Conservation (phyloP, 2,797 vertebrate genomes). For the Hoplostethus mediterraneus region DNA sequence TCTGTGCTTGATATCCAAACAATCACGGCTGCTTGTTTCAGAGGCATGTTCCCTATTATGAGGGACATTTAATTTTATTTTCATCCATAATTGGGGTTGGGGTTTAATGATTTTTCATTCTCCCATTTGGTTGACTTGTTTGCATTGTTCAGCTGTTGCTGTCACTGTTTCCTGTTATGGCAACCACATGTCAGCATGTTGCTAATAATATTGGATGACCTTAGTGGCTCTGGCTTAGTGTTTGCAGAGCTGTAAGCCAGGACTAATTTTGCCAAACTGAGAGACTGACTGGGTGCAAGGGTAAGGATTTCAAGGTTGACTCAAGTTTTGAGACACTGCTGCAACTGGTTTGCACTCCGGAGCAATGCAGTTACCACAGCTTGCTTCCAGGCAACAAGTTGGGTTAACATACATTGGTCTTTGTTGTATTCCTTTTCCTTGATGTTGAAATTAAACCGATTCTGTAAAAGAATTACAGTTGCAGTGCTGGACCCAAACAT, state of each 20-base stretch:
- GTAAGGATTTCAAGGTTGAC: slow-evolving; percentile 8
- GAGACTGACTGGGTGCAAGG: not conserved
- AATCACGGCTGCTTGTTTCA: not conserved
- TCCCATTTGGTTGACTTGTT: not conserved
- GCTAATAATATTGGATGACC: slow-evolving; percentile 62
- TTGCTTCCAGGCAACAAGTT: too few species aligned
- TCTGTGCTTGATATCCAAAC: not conserved
- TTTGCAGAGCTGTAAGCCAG: slow-evolving; percentile 16
- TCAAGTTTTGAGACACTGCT: not conserved
- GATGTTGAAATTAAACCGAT: too few species aligned
- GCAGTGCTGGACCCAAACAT: too few species aligned
- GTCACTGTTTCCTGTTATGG: slow-evolving; percentile 49
- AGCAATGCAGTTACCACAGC: too few species aligned
- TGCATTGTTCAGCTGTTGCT: slow-evolving; percentile 34
- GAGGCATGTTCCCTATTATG: not conserved
- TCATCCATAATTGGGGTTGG: not conserved
- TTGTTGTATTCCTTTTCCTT: too few species aligned
- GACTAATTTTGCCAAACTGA: slow-evolving; percentile 21
- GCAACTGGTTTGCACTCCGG: too few species aligned
- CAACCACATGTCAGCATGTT: slow-evolving; percentile 62
- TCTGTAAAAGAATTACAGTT: too few species aligned
- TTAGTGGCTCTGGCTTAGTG: slow-evolving; percentile 17
- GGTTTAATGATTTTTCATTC: slow-evolving; percentile 2
- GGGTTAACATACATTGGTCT: too few species aligned
- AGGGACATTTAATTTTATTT: not conserved